phyloP scores from a whole-genome alignment of 1,140 invertebrate species.

The Hyphantria cunea region DNA sequence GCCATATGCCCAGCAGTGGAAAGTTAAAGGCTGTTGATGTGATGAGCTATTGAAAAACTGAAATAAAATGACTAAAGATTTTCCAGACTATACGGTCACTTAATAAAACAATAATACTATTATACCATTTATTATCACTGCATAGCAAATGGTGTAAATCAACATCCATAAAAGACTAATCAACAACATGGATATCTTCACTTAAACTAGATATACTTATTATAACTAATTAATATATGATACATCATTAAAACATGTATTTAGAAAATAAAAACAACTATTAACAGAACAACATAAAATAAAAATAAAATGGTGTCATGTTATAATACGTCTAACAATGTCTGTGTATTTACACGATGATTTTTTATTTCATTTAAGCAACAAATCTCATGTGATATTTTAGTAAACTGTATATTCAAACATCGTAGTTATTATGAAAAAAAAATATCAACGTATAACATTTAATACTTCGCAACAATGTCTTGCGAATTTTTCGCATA shows the following conservation, averaged over 20 bases:
- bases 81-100: not conserved
- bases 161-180: conserved; percentile 79
- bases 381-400: conserved; percentile 56
- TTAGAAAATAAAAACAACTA: conserved; percentile 75
- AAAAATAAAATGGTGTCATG: conserved; percentile 74
- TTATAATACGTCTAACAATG: conserved; percentile 57
- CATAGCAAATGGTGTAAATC: conserved; percentile 77
- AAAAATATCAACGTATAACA: no score
- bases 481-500: no score
- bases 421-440: not conserved
- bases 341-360: conserved; percentile 67
- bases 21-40: no score
- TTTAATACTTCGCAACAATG: no score
- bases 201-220: conserved; percentile 63
- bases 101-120: conserved; percentile 46
- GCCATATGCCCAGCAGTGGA: no score
- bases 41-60: no score
- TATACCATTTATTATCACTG: conserved; percentile 79
- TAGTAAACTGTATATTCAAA: conserved; percentile 2
- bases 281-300: conserved; percentile 74
- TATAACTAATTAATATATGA: conserved; percentile 59
- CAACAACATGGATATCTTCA: conserved; percentile 78
- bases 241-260: conserved; percentile 70
- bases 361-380: conserved; percentile 47
- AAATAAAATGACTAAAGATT: no score